Conservation (phyloP, 2,113 vertebrate species). For the Narcine bancroftii region DNA sequence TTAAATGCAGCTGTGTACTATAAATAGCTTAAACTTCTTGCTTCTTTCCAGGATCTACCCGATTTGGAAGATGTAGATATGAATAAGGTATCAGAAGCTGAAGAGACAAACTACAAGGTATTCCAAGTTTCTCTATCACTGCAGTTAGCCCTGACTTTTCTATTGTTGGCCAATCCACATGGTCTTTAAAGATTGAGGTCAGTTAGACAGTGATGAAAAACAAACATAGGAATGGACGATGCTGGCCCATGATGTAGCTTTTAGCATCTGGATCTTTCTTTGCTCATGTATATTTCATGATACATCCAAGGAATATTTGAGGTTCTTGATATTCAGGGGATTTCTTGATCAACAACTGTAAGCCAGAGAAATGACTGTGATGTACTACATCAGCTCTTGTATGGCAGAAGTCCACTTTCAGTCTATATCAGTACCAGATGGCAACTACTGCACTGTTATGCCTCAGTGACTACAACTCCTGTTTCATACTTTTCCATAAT, state of each 20-base stretch:
- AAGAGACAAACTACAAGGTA: conserved; percentile 46
- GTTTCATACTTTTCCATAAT: background rate
- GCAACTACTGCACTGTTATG: background rate
- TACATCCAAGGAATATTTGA: background rate
- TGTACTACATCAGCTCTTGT: background rate
- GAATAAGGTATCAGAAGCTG: conserved; percentile 14
- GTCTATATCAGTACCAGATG: background rate
- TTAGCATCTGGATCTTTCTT: background rate
- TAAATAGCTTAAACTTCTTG: conserved; percentile 27
- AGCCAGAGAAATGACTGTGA: background rate
- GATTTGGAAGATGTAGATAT: conserved; percentile 72
- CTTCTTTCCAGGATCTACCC: conserved; percentile 68
- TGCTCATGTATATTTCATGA: background rate
- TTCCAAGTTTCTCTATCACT: background rate
- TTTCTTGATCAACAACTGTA: background rate
- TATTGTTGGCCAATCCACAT: background rate
- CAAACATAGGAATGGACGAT: background rate
- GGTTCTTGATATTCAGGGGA: background rate
- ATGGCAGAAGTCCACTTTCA: background rate
- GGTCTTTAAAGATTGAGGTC: background rate
- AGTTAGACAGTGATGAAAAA: background rate
- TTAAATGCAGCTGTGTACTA: background rate
- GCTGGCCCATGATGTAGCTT: background rate
- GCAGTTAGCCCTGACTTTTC: background rate
- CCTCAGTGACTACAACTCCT: background rate